phyloP scores from a whole-genome alignment of 2,113 vertebrate species.

The Nipponia nippon region DNA sequence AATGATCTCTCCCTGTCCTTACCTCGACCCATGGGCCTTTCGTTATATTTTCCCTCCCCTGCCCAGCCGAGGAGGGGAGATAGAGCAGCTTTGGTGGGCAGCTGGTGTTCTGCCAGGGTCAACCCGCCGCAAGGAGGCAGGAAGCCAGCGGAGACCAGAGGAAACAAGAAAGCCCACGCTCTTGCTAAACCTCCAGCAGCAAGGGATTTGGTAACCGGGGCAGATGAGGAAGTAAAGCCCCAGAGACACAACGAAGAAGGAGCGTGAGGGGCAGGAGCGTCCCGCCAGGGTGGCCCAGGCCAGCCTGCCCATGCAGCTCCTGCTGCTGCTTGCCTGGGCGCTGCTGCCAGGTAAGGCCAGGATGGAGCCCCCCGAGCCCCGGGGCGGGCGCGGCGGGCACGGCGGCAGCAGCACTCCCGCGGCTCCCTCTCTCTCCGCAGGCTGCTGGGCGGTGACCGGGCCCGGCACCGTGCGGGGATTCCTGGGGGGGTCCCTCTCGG shows the following conservation, averaged over 20 bases:
- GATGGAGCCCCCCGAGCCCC: too few relatives aligned
- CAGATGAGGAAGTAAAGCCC: background rate
- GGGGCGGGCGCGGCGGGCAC: too few relatives aligned
- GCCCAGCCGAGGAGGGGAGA: too few relatives aligned
- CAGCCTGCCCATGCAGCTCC: background rate
- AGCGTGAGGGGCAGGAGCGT: background rate
- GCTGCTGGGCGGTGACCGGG: background rate
- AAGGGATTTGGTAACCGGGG: accelerated
- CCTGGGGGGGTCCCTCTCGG: accelerated
- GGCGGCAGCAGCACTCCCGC: accelerated
- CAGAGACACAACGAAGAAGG: accelerated
- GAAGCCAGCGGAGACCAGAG: background rate
- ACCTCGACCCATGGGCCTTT: too few relatives aligned
- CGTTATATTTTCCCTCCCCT: too few relatives aligned
- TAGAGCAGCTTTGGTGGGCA: too few relatives aligned
- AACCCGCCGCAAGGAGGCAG: background rate
- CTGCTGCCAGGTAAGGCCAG: background rate
- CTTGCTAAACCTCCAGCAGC: background rate
- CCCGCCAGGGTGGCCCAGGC: too few relatives aligned
- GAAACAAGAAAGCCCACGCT: accelerated
- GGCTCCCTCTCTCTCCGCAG: background rate
- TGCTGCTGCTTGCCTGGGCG: background rate
- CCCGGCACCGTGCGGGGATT: accelerated
- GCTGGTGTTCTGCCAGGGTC: too few relatives aligned
- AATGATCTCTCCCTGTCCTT: too few relatives aligned